phyloP scores from a whole-genome alignment of 2,888 invertebrate species.

The Acronicta alni region DNA sequence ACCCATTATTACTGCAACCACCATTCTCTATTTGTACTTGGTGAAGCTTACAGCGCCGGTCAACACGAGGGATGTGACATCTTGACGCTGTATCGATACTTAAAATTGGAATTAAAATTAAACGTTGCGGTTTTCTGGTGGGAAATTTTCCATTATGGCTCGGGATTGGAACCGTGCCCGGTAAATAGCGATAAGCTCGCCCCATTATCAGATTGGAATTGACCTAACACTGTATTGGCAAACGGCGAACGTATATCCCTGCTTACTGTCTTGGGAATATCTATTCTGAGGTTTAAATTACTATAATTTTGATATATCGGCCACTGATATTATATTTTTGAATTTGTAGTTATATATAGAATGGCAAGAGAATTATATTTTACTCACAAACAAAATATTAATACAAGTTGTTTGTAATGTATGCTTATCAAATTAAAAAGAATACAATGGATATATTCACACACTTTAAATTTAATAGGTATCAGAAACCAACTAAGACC shows the following conservation, averaged over 20 bases:
- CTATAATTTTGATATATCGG: background rate
- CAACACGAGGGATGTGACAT: conserved; percentile 63
- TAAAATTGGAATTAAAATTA: conserved; percentile 50
- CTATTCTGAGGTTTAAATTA: conserved; percentile 2
- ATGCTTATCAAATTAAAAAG: too few species aligned
- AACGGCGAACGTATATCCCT: conserved; percentile 33
- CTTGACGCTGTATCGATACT: conserved; percentile 53
- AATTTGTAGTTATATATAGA: too few species aligned
- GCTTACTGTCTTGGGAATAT: conserved; percentile 24
- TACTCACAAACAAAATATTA: too few species aligned
- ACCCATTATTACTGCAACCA: conserved; percentile 78
- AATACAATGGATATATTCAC: too few species aligned
- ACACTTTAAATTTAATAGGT: background rate
- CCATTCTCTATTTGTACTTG: conserved; percentile 82
- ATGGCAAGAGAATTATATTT: too few species aligned
- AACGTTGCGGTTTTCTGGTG: conserved; percentile 49
- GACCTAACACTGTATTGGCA: conserved; percentile 52
- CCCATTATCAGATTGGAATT: conserved; percentile 51
- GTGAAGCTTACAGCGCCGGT: conserved; percentile 73
- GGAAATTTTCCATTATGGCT: conserved; percentile 43
- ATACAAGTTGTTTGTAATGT: too few species aligned
- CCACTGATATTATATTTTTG: background rate
- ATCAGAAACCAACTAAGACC: background rate
- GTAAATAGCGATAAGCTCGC: conserved; percentile 44
- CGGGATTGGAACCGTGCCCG: conserved; percentile 46